Conservation (phyloP, 2,888 invertebrate species). For the Seira musarum region DNA sequence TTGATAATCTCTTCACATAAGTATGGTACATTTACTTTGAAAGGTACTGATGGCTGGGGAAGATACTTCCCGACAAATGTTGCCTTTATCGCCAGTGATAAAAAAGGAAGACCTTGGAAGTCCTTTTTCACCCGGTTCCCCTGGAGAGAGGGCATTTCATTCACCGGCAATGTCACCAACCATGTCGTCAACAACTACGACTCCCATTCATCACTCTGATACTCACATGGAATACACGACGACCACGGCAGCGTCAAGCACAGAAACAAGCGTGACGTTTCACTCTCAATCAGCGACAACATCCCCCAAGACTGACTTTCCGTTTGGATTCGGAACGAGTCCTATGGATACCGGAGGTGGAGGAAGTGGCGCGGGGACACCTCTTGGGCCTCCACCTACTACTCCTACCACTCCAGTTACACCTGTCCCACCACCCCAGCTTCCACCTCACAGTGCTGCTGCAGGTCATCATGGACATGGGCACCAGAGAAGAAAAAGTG, state of each 20-base stretch:
- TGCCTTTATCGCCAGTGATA: constrained; percentile 65
- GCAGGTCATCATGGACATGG: constrained; percentile 25
- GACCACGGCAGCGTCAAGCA: constrained; percentile 55
- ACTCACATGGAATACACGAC: constrained; percentile 53
- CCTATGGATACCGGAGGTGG: constrained; percentile 44
- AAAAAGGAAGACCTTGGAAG: constrained; percentile 64
- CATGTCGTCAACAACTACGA: constrained; percentile 62
- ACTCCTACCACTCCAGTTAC: constrained; percentile 38
- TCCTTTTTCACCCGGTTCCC: constrained; percentile 60
- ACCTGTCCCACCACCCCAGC: constrained; percentile 17
- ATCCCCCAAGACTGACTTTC: constrained; percentile 64
- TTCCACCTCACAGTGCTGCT: background rate
- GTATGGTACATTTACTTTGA: constrained; percentile 24
- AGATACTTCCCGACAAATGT: constrained; percentile 54
- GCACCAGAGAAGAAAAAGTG: constrained; percentile 65
- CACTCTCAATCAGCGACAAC: constrained; percentile 33
- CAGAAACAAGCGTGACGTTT: constrained; percentile 60
- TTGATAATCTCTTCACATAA: background rate
- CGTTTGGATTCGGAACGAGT: constrained; percentile 44
- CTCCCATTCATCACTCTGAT: constrained; percentile 60
- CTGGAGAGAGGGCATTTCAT: constrained; percentile 58
- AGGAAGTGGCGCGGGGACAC: constrained; percentile 35
- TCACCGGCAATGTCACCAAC: constrained; percentile 68
- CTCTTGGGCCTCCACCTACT: constrained; percentile 26
- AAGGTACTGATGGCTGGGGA: constrained; percentile 58